phyloP scores from a whole-genome alignment of 2,113 vertebrate species.

The Panurus biarmicus region DNA sequence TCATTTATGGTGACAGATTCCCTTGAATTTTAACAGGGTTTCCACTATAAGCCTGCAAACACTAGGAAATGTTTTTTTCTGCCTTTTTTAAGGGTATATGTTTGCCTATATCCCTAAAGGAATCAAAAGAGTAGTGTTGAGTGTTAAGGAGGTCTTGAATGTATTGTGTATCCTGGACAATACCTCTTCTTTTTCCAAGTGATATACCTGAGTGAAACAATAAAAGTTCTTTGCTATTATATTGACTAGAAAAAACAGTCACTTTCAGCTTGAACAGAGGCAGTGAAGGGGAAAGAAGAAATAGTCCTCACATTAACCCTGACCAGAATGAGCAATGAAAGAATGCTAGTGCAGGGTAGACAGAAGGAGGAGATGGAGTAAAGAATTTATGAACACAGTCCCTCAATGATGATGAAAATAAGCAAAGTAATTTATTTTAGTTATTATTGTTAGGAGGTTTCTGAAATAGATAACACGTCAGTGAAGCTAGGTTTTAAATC shows the following conservation, averaged over 20 bases:
- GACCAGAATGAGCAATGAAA: neutral
- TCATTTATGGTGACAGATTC: neutral
- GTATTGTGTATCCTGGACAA: neutral
- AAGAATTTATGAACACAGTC: neutral
- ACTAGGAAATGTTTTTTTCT: neutral
- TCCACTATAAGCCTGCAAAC: neutral
- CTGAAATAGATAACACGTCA: neutral
- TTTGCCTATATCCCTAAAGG: neutral
- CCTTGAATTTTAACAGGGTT: conserved; percentile 14
- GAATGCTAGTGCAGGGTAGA: neutral
- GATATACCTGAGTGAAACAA: neutral
- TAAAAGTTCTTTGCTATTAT: neutral
- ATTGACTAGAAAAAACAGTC: neutral
- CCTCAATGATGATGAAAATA: neutral
- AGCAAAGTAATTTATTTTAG: neutral
- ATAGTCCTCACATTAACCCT: neutral
- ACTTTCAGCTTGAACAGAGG: neutral
- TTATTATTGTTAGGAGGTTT: neutral
- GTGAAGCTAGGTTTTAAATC: neutral
- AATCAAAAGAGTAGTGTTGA: neutral
- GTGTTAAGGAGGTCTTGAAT: neutral
- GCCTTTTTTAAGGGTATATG: neutral
- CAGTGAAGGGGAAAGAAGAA: neutral
- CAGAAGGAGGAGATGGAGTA: neutral
- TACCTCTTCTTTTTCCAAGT: neutral